These are phyloP conservation scores for Brachylomia viminalis DNA, from an alignment of 2,888 invertebrate genomes.

Conservation along the genomic window DNA sequence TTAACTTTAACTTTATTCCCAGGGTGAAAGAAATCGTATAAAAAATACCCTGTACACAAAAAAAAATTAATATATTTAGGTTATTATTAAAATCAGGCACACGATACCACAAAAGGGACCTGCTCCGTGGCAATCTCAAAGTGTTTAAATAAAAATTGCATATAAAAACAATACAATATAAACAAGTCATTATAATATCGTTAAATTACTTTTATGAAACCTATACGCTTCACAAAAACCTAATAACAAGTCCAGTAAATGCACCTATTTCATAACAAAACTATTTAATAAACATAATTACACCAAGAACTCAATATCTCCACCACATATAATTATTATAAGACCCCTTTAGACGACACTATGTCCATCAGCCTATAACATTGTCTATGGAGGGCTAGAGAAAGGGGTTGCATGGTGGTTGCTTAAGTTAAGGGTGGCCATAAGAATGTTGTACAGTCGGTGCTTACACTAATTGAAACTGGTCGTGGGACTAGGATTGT, in stretches of 20 bases:
- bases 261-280: conserved; percentile 6
- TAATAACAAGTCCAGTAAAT: conserved; percentile 1
- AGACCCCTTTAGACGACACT: conserved; percentile 29
- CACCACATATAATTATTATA: conserved; percentile 13
- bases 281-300: conserved; percentile 11
- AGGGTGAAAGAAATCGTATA: too few species aligned
- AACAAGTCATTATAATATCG: too few species aligned
- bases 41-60: too few species aligned
- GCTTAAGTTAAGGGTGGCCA: conserved; percentile 56
- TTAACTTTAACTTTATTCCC: too few species aligned
- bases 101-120: too few species aligned
- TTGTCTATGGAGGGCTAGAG: conserved; percentile 48
- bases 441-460: conserved; percentile 61
- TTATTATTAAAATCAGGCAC: too few species aligned
- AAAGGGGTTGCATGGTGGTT: conserved; percentile 58
- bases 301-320: neutral
- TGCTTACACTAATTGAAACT: conserved; percentile 70
- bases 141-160: too few species aligned
- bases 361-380: conserved; percentile 48
- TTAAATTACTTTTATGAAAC: too few species aligned
- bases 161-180: too few species aligned
- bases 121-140: too few species aligned
- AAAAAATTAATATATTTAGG: too few species aligned
- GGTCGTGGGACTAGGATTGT: conserved; percentile 28
- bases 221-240: neutral